Conservation (phyloP, 2,113 vertebrate species). For the Eidolon helvum region DNA sequence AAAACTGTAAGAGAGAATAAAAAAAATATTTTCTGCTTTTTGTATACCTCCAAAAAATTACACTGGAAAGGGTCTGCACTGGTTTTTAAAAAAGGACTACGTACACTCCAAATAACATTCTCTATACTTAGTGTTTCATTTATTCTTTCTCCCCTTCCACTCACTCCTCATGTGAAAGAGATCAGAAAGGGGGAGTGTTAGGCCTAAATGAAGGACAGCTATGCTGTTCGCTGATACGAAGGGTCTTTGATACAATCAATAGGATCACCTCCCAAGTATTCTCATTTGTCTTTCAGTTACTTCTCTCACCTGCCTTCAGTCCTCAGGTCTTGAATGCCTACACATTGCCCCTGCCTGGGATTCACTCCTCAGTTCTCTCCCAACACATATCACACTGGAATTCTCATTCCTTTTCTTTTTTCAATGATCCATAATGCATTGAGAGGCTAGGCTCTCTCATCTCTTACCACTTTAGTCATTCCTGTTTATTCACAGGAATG, state of each 20-base stretch:
- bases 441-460: neutral
- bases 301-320: neutral
- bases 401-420: neutral
- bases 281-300: neutral
- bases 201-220: neutral
- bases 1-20: neutral
- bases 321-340: neutral
- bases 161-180: neutral
- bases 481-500: neutral
- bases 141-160: neutral
- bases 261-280: neutral
- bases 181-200: neutral
- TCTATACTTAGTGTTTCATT: neutral
- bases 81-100: neutral
- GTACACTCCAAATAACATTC: neutral
- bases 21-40: slow-evolving; percentile 15
- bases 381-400: neutral
- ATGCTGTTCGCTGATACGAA: neutral
- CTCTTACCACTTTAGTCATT: neutral
- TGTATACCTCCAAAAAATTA: neutral
- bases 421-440: neutral
- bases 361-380: neutral
- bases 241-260: neutral
- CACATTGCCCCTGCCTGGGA: neutral
- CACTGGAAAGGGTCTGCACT: neutral